Evolutionary conservation across 2,888 invertebrate genomes (phyloP).

Genomic region (Pherbina coryleti): DNA sequence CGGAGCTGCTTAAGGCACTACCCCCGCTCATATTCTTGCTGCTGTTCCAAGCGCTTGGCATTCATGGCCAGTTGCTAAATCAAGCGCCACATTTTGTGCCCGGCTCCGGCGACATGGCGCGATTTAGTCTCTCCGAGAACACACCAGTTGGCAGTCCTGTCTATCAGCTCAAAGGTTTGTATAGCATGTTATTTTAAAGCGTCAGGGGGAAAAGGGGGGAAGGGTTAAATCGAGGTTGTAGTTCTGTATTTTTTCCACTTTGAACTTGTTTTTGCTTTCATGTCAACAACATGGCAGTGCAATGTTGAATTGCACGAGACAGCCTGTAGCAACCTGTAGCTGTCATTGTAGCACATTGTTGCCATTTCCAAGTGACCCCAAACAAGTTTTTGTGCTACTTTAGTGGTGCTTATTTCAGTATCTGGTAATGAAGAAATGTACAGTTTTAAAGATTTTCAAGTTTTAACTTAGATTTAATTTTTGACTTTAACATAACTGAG

Average conservation of each 20-base stretch:
- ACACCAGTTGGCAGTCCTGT: conserved; percentile 82
- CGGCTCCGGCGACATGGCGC: conserved; percentile 82
- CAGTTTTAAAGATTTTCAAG: too few species aligned
- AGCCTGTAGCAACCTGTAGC: neutral
- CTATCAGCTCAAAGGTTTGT: conserved; percentile 79
- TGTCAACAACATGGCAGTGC: neutral
- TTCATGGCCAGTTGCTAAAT: conserved; percentile 73
- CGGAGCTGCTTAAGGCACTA: conserved; percentile 34
- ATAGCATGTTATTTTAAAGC: neutral
- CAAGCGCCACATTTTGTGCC: conserved; percentile 81
- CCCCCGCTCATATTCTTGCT: conserved; percentile 40
- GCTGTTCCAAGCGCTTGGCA: conserved; percentile 37
- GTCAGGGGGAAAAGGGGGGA: neutral
- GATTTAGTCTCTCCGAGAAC: conserved; percentile 80
- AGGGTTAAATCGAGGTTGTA: neutral
- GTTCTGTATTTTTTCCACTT: neutral
- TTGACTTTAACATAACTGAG: too few species aligned
- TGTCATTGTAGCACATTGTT: neutral
- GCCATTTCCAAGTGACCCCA: neutral
- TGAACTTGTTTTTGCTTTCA: conserved; percentile 15
- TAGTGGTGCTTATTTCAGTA: too few species aligned
- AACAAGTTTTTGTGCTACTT: too few species aligned
- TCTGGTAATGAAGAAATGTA: too few species aligned
- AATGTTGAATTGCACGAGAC: neutral
- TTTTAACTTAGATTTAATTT: too few species aligned